These are phyloP conservation scores for Harpegnathos saltator DNA, from an alignment of 1,140 invertebrate species.

Conservation along the genomic window DNA sequence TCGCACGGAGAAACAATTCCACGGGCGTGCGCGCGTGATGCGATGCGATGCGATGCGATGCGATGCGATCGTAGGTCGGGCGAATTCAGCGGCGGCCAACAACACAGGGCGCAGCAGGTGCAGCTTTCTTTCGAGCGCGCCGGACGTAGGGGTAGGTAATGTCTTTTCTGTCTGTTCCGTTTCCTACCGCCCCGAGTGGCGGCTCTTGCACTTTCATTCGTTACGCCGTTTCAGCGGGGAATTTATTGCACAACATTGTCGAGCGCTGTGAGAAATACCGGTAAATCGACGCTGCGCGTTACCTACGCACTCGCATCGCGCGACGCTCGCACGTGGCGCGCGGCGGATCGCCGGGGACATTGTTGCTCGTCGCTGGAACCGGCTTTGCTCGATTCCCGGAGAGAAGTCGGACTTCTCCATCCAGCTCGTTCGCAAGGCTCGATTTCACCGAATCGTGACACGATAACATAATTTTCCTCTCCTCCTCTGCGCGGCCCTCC, in stretches of 20 bases:
- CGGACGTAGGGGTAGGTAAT: slow-evolving; percentile 75
- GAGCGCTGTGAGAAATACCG: slow-evolving; percentile 25
- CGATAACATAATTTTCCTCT: too few relatives aligned
- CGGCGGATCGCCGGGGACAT: slow-evolving; percentile 7
- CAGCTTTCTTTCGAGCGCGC: slow-evolving; percentile 51
- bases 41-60: too few relatives aligned
- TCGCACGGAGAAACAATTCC: slow-evolving; percentile 66
- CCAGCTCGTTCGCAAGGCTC: not conserved
- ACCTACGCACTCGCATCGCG: slow-evolving; percentile 36
- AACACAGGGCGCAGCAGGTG: slow-evolving; percentile 73
- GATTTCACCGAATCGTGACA: slow-evolving; percentile 24
- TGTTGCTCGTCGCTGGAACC: slow-evolving; percentile 12
- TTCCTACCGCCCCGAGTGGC: slow-evolving; percentile 38
- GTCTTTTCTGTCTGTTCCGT: slow-evolving; percentile 56
- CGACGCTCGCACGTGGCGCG: not conserved
- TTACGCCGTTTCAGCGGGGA: slow-evolving; percentile 58
- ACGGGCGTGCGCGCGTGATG: slow-evolving; percentile 13
- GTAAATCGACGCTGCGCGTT: slow-evolving; percentile 28
- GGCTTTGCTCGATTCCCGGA: too few relatives aligned
- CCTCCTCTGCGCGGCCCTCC: too few relatives aligned
- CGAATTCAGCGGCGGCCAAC: slow-evolving; percentile 44
- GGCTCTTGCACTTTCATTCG: slow-evolving; percentile 59
- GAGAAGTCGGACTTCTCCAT: too few relatives aligned
- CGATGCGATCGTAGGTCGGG: slow-evolving; percentile 74
- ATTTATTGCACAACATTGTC: slow-evolving; percentile 38